Conservation (phyloP, 2,113 vertebrate genomes). For the Cygnus atratus region DNA sequence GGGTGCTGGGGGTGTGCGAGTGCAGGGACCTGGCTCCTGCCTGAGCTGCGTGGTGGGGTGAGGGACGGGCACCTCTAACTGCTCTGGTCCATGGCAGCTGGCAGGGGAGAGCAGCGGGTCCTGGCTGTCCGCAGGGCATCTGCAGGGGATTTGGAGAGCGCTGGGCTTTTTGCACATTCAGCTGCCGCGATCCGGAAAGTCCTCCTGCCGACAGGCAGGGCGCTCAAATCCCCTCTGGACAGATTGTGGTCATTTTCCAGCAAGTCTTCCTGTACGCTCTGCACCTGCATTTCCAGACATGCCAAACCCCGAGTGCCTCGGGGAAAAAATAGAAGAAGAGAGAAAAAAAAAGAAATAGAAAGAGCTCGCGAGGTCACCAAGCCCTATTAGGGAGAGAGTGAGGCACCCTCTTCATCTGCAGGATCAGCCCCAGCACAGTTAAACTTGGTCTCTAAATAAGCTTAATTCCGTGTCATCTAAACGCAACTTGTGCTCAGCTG, state of each 20-base stretch:
- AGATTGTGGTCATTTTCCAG: accelerated
- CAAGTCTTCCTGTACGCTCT: background rate
- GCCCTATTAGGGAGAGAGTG: background rate
- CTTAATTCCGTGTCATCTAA: background rate
- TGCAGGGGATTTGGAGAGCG: background rate
- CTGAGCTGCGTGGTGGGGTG: background rate
- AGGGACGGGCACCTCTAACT: background rate
- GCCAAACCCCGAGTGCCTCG: background rate
- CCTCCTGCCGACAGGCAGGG: background rate
- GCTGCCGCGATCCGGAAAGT: background rate
- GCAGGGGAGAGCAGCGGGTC: background rate
- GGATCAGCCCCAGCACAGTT: no score
- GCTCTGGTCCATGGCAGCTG: accelerated
- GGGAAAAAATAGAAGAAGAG: background rate
- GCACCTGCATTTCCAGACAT: background rate
- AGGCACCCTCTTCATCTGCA: background rate
- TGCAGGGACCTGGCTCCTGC: no score
- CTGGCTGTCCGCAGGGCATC: background rate
- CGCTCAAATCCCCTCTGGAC: background rate
- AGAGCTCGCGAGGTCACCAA: background rate
- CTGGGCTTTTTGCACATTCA: background rate
- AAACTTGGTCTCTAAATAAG: background rate
- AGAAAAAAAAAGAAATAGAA: no score
- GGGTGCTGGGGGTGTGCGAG: accelerated
- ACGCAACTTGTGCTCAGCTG: background rate